Evolutionary conservation across 2,113 vertebrate species (phyloP).

Genomic region (Neopipo cinnamomea): DNA sequence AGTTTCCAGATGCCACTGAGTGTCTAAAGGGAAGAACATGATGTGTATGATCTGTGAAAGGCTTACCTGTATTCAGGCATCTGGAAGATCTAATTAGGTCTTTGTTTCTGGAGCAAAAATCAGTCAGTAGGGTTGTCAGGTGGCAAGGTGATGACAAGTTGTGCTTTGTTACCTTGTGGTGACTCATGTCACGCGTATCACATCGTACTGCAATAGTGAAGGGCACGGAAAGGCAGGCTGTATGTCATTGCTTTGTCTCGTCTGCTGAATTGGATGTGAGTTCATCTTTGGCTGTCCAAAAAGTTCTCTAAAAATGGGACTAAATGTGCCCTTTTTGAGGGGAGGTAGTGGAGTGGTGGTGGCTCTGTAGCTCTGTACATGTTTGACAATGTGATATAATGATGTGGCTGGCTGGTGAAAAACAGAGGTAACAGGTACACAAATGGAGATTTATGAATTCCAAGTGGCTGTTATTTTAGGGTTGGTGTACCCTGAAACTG

Average conservation of each 20-base stretch:
- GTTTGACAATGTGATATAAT: neutral
- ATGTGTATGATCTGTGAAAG: neutral
- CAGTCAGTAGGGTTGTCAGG: neutral
- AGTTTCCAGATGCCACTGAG: neutral
- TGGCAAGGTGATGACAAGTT: neutral
- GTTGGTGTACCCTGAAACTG: neutral
- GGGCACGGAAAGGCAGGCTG: neutral
- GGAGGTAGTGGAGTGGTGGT: neutral
- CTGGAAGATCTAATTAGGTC: neutral
- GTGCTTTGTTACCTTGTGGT: neutral
- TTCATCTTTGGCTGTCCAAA: neutral
- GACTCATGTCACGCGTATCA: neutral
- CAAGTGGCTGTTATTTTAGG: neutral
- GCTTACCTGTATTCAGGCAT: neutral
- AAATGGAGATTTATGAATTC: neutral
- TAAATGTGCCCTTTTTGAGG: neutral
- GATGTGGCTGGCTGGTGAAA: neutral
- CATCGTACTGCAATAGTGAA: neutral
- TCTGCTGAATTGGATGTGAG: neutral
- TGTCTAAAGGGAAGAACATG: neutral
- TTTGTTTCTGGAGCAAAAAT: neutral
- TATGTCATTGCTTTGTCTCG: neutral
- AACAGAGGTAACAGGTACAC: neutral
- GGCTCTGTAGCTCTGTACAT: fast-evolving
- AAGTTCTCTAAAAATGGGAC: neutral